Conservation (phyloP, 2,113 vertebrate genomes). For the Smithornis capensis region DNA sequence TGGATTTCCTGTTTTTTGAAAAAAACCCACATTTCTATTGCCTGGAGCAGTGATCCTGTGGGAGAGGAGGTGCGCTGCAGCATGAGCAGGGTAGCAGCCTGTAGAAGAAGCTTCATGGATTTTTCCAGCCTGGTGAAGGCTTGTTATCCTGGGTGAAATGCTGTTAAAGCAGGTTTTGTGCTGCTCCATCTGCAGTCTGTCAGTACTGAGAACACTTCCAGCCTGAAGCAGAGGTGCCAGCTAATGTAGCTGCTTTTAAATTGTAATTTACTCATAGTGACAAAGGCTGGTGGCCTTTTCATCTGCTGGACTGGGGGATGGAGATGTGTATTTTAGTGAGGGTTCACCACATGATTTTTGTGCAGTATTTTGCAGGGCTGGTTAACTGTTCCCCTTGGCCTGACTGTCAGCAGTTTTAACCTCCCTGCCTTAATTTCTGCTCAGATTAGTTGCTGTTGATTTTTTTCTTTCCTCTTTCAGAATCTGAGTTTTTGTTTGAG, state of each 20-base stretch:
- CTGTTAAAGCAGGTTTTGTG: background rate
- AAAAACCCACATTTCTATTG: background rate
- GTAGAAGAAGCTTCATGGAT: background rate
- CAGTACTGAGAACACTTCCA: background rate
- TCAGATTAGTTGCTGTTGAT: background rate
- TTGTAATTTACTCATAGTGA: background rate
- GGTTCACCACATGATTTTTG: background rate
- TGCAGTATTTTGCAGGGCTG: background rate
- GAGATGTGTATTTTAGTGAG: background rate
- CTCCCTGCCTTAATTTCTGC: background rate
- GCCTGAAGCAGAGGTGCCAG: fast-evolving
- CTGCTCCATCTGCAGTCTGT: background rate
- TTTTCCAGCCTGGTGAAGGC: background rate
- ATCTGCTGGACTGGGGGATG: background rate
- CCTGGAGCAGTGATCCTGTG: background rate
- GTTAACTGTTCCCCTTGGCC: background rate
- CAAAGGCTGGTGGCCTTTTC: background rate
- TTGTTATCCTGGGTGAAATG: background rate
- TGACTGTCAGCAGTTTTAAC: background rate
- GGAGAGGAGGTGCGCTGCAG: fast-evolving
- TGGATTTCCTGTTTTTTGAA: background rate
- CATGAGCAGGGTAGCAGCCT: background rate
- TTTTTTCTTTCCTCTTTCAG: background rate
- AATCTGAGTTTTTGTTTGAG: background rate
- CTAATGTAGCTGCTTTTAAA: background rate